These are phyloP conservation scores for Zaprionus camerounensis DNA, from an alignment of 1,140 invertebrate species.

Conservation along the genomic window DNA sequence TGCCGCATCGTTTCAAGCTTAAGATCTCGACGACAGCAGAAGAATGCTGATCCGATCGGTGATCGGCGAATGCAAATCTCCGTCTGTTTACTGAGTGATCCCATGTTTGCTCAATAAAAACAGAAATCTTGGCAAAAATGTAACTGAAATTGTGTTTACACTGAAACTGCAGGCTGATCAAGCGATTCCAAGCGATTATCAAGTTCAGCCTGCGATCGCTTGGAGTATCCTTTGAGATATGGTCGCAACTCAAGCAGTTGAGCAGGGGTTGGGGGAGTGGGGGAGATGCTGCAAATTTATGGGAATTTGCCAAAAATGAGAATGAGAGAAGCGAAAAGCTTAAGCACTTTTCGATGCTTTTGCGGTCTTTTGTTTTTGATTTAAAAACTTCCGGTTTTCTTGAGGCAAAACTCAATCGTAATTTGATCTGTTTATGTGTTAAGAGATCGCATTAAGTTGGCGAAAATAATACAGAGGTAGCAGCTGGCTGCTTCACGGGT, in stretches of 20 bases:
- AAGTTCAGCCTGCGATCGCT: slow-evolving; percentile 26
- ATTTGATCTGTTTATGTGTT: slow-evolving; percentile 79
- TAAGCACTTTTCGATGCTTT: not conserved
- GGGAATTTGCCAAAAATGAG: not conserved
- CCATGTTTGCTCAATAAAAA: slow-evolving; percentile 70
- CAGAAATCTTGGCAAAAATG: slow-evolving; percentile 64
- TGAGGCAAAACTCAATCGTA: slow-evolving; percentile 52
- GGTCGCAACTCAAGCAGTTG: slow-evolving; percentile 6
- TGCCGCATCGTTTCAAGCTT: slow-evolving; percentile 15
- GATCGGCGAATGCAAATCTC: slow-evolving; percentile 42
- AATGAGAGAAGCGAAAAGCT: not conserved
- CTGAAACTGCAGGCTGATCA: slow-evolving; percentile 60
- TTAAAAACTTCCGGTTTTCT: slow-evolving; percentile 75
- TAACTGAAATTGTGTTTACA: slow-evolving; percentile 74
- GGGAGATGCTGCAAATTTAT: slow-evolving; percentile 16
- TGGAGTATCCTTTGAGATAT: slow-evolving; percentile 38
- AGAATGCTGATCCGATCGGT: slow-evolving; percentile 13
- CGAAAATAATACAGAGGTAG: slow-evolving; percentile 48
- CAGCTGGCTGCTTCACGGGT: slow-evolving; percentile 48
- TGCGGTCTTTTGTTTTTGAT: slow-evolving; percentile 50
- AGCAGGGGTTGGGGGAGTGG: not conserved
- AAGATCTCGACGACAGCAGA: slow-evolving; percentile 8
- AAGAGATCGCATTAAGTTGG: slow-evolving; percentile 59
- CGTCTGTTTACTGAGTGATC: slow-evolving; percentile 54
- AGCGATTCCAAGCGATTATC: slow-evolving; percentile 48